phyloP scores from a whole-genome alignment of 2,797 vertebrate genomes.

The Brachyalestes nurse region DNA sequence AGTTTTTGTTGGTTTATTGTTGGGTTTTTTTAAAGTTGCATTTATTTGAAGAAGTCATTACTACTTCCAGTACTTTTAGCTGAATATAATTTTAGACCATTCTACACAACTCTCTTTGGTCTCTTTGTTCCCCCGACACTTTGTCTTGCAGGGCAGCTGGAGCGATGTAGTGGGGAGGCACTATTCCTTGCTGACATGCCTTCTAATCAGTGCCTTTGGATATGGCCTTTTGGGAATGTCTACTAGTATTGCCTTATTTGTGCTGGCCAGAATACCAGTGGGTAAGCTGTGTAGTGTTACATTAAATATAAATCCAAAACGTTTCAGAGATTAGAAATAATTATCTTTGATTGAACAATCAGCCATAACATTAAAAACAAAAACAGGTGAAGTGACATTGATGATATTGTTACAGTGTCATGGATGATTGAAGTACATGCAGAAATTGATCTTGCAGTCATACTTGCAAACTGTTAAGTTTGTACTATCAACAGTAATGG shows the following conservation, averaged over 20 bases:
- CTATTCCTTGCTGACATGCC: slow-evolving; percentile 87
- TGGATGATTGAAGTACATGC: background rate
- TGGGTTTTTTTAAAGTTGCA: too few species aligned
- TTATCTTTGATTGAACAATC: background rate
- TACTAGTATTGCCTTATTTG: slow-evolving; percentile 85
- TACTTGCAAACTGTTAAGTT: background rate
- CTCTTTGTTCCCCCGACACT: background rate
- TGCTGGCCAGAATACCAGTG: slow-evolving; percentile 88
- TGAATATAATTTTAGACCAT: too few species aligned
- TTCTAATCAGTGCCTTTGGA: slow-evolving; percentile 88
- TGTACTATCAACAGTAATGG: background rate
- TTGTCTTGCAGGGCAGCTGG: slow-evolving; percentile 89
- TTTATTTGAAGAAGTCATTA: too few species aligned
- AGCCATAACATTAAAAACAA: too few species aligned
- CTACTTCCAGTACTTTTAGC: too few species aligned
- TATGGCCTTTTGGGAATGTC: slow-evolving; percentile 89
- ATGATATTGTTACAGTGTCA: too few species aligned
- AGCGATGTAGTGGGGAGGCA: slow-evolving; percentile 91
- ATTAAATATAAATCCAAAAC: background rate
- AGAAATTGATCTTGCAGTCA: background rate
- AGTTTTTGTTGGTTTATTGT: too few species aligned
- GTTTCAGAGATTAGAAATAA: slow-evolving; percentile 1
- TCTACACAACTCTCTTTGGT: background rate
- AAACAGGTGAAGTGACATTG: too few species aligned
- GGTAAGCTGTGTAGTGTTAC: slow-evolving; percentile 78